A percentile compares a stretch with the other conserved stretches of the same genome.
Evolutionary conservation across 1,140 invertebrate genomes (phyloP).

Genomic region (Muscidifurax raptorellus): DNA sequence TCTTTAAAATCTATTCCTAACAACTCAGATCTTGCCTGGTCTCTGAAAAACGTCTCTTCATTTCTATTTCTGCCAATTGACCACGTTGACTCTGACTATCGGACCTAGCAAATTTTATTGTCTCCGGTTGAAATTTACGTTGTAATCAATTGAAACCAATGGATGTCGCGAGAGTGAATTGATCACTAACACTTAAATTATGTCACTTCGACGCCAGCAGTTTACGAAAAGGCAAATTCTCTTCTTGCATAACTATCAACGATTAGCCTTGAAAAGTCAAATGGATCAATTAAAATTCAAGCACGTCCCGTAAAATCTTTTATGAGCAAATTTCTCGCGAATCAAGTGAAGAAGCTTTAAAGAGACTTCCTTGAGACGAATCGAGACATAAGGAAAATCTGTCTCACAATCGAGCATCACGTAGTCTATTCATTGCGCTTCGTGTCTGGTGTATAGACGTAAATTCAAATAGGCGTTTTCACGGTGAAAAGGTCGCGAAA

Average conservation of each 20-base stretch:
- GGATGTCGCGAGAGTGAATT: neutral
- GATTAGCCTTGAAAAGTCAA: neutral
- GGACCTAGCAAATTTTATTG: neutral
- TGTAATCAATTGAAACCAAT: conserved; percentile 36
- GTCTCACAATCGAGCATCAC: too few relatives aligned
- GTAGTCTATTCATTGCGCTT: neutral
- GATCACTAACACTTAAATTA: neutral
- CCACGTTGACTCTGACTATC: neutral
- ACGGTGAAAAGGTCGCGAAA: neutral
- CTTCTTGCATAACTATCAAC: neutral
- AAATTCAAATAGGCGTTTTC: conserved; percentile 38
- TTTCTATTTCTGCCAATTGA: neutral
- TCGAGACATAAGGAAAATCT: neutral
- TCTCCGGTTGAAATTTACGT: neutral
- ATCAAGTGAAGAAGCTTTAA: too few relatives aligned
- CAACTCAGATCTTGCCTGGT: too few relatives aligned
- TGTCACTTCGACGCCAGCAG: neutral
- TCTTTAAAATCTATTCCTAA: too few relatives aligned
- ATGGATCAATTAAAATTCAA: neutral
- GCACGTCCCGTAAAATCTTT: neutral
- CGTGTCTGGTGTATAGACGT: neutral
- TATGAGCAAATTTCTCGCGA: neutral
- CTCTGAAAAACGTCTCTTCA: neutral
- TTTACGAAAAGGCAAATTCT: neutral
- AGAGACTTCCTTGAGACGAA: neutral